These are phyloP conservation scores for Merluccius polli DNA, from an alignment of 2,797 vertebrate genomes.

Conservation along the genomic window DNA sequence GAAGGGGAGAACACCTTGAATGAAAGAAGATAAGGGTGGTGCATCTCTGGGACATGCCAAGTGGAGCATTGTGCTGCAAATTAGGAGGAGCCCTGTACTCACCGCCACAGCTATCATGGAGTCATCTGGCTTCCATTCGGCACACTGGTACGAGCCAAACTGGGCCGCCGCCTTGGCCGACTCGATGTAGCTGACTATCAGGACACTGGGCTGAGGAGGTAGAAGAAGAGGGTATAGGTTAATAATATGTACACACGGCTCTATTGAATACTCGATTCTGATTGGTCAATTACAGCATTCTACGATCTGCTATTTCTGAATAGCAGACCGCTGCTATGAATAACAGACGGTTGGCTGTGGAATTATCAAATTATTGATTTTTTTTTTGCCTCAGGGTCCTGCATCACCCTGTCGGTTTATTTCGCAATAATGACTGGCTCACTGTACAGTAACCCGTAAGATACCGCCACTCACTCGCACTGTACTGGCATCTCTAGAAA, in stretches of 20 bases:
- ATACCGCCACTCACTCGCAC: neutral
- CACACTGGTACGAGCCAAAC: constrained; percentile 89
- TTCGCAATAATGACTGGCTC: no score
- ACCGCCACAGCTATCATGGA: constrained; percentile 94
- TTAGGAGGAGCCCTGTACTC: constrained; percentile 62
- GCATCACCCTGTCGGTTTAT: no score
- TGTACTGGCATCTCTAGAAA: neutral
- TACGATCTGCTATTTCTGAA: no score
- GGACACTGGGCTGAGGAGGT: constrained; percentile 83
- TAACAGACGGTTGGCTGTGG: no score
- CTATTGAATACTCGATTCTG: no score
- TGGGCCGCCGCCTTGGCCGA: constrained; percentile 84
- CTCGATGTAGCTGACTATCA: constrained; percentile 96
- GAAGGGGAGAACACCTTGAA: neutral
- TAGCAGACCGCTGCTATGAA: no score
- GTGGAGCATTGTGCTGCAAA: neutral
- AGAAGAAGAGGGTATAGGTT: neutral
- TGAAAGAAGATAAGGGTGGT: neutral
- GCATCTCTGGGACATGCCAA: neutral
- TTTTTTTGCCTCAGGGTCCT: no score
- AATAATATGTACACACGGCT: neutral
- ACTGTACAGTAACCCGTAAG: no score
- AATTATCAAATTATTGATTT: no score
- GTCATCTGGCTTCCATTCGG: constrained; percentile 93
- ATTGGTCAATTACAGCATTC: no score